These are phyloP conservation scores for Agrochola circellaris DNA, from an alignment of 2,888 invertebrate species.

Conservation along the genomic window DNA sequence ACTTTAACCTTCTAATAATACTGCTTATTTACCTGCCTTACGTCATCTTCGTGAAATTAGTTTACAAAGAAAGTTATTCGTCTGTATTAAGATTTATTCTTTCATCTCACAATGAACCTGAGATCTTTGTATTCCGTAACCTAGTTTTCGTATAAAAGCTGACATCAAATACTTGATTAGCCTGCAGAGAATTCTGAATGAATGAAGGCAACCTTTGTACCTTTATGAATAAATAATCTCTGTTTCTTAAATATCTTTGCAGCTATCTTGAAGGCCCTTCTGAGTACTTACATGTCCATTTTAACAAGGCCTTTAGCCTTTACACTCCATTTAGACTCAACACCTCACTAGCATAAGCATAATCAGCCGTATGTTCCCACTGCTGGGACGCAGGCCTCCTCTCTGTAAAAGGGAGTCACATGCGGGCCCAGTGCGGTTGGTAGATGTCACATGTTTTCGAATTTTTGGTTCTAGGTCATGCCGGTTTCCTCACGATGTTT, in stretches of 20 bases:
- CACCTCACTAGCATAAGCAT: too few relatives aligned
- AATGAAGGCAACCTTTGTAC: neutral
- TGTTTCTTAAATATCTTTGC: neutral
- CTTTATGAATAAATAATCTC: neutral
- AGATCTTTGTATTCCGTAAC: constrained; percentile 9
- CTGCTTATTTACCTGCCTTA: neutral
- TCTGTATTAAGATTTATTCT: constrained; percentile 26
- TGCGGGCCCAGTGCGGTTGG: too few relatives aligned
- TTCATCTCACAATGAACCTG: constrained; percentile 2
- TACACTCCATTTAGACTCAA: too few relatives aligned
- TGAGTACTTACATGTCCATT: neutral
- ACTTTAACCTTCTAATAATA: neutral
- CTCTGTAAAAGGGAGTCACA: too few relatives aligned
- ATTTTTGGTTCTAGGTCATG: too few relatives aligned
- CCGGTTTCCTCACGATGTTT: too few relatives aligned
- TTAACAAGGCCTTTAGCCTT: too few relatives aligned
- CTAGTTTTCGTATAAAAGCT: constrained; percentile 9
- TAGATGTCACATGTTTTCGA: too few relatives aligned
- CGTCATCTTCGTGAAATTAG: neutral
- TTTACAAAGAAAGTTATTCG: constrained; percentile 10
- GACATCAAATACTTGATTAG: constrained; percentile 7
- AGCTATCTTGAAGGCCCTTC: neutral
- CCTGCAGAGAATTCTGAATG: neutral
- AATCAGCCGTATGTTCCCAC: too few relatives aligned
- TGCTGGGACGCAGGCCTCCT: too few relatives aligned